Evolutionary conservation across 2,113 vertebrate genomes (phyloP), one percentile per base, ranked within the genome.

Genomic region (Muntiacus reevesi): DNA sequence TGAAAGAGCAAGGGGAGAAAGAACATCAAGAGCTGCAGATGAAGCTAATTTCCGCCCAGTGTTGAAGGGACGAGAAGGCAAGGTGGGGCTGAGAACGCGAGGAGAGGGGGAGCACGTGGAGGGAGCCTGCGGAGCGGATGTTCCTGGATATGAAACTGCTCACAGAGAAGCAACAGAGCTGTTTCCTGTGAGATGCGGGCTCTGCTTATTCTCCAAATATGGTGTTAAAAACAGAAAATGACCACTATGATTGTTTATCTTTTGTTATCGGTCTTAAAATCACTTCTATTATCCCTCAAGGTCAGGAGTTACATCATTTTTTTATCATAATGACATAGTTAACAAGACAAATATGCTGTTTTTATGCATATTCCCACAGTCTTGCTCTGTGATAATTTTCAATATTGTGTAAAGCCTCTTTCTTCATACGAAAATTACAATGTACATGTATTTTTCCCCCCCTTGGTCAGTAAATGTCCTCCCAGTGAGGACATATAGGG

Each of bases 21-120:
- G 98, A 98, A 97, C 97, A 97, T 90, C 55, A 96, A 98, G 97
- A 59, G 13, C 71, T 13, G 98, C 99, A 99, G 98, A 99, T 98
- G 98, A 99, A 98, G 99, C 98, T 99, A 99, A 99, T 99, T 99
- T 99, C 98, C 98, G 98, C 98, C 98, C 98, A 57, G 88, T 93
- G 97, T 30, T 81, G 96, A 97, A 89, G 96, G 95, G 92, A 94
- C 79, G 47, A 98, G 96, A 43, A 52, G 93, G 91, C 92, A 2
- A 11, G 86, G 16, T 60, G 87, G 96, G 92, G n/a, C 86, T 30
- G 43, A 11, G 45, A 33, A 54, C 13, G 40, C 87, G 83, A 94
- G 82, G 33, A 28, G 4, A 4, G 9, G 45, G 6, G 54, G 12
- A 76, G 59, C 52, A 55, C 67, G 17, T 45, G 74, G 98, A 96